These are phyloP conservation scores for Paramisgurnus dabryanus DNA, from an alignment of 2,113 vertebrate species.

Conservation along the genomic window DNA sequence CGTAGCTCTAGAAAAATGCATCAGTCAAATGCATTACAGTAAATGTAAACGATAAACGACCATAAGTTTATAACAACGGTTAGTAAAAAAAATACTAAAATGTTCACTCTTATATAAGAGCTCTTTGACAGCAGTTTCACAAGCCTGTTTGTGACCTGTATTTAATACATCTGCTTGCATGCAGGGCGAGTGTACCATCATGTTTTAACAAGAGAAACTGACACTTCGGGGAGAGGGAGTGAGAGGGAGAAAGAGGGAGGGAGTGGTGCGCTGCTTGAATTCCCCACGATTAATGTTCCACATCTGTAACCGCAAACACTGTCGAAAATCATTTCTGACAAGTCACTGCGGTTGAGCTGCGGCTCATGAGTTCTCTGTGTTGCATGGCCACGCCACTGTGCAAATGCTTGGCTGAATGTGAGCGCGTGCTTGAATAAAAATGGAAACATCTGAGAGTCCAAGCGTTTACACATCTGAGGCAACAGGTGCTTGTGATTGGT, in stretches of 20 bases:
- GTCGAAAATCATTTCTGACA: constrained; percentile 22
- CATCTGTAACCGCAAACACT: constrained; percentile 6
- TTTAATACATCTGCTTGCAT: constrained; percentile 35
- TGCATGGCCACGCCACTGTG: neutral
- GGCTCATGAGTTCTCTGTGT: constrained; percentile 14
- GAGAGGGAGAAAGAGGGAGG: neutral
- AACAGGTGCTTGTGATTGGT: constrained; percentile 35
- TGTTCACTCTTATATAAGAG: neutral
- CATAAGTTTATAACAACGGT: no score
- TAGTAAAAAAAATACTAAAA: no score
- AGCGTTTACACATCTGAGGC: constrained; percentile 23
- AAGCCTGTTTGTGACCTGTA: constrained; percentile 19
- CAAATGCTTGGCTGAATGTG: neutral
- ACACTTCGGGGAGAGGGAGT: neutral
- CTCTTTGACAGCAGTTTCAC: constrained; percentile 7
- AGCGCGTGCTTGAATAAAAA: neutral
- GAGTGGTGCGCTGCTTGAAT: constrained; percentile 1
- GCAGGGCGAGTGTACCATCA: constrained; percentile 14
- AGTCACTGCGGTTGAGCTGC: constrained; percentile 18
- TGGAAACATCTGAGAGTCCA: neutral
- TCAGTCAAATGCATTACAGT: no score
- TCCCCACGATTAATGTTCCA: constrained; percentile 24
- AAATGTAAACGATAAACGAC: no score
- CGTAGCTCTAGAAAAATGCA: no score
- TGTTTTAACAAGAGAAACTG: constrained; percentile 32